Base-by-base conservation (phyloP, 2,888 invertebrate genomes). In the Lochmaea crataegi region DNA sequence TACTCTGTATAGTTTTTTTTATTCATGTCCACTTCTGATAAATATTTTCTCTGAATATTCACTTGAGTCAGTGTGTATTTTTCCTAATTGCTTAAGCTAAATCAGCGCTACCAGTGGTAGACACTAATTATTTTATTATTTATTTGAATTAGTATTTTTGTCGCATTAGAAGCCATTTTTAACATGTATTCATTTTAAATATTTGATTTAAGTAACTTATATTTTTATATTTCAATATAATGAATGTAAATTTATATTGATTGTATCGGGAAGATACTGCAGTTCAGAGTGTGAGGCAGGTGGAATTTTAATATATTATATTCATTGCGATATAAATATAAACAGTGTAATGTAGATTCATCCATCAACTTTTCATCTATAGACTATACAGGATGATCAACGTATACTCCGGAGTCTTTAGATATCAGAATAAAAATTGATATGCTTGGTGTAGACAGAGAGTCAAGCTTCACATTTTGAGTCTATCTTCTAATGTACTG, bases 241-340 rank as follows among this genome's bases (percentile, higher is more conserved):
- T 32, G 32, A 32, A 5, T 32, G 0, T 22, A 22, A 2, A 22
- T 32, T 32, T 32, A 32, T 32, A 32, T 6, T 32, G 32, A 32
- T 32, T 5, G 32, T 32, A 32, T 32, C 32, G 32, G 0, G n/a
- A 14, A 48, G 5, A 48, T 14, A 48, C 48, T 14, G 12, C 14
- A 16, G 53, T 53, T 53, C 53, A 53, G 53, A 53, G 53, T 53
- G 53, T 53, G 53, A 18, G 53, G 53, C 18, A 18, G 53, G 53
- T 53, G 48, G 6, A 48, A n/a, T n/a, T n/a, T n/a, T 4, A 14
- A 42, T 11, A 48, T n/a, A n/a, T n/a, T n/a, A n/a, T 48, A 3
- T n/a, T 48, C 4, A 9, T 53, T 53, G 12, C 3, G 12, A 12
- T 22, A 22, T 22, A 42, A 11, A 32, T 32, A 32, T 32, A 4